Conservation (phyloP, 2,888 invertebrate species). For the Rambutsinella grinnellia region DNA sequence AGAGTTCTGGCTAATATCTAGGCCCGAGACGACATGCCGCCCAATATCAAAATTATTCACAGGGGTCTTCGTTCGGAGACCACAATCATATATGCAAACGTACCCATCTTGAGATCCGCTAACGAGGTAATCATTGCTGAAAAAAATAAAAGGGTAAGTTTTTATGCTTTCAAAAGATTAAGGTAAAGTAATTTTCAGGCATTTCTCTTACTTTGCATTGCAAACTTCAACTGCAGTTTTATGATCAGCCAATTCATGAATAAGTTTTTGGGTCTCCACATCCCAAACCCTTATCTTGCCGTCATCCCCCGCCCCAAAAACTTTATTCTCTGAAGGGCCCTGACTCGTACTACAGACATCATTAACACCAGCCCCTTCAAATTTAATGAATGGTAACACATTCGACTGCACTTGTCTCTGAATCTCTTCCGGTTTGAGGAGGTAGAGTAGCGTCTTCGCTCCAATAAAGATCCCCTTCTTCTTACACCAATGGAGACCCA, state of each 20-base stretch:
- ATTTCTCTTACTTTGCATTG: conserved; percentile 47
- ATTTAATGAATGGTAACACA: conserved; percentile 25
- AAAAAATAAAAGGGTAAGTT: conserved; percentile 13
- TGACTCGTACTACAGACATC: conserved; percentile 52
- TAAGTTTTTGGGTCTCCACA: conserved; percentile 50
- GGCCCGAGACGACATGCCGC: conserved; percentile 52
- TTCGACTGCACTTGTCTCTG: conserved; percentile 25
- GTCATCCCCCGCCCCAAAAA: conserved; percentile 60
- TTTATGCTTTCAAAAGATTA: neutral
- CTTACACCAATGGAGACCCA: conserved; percentile 60
- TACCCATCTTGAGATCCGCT: conserved; percentile 62
- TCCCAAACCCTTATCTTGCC: conserved; percentile 57
- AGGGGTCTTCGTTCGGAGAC: conserved; percentile 51
- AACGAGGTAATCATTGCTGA: conserved; percentile 55
- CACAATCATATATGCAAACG: conserved; percentile 54
- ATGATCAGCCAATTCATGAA: conserved; percentile 42
- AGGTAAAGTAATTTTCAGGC: neutral
- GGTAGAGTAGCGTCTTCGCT: conserved; percentile 45
- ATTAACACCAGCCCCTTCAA: conserved; percentile 53
- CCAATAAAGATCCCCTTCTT: conserved; percentile 52
- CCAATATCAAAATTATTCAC: conserved; percentile 51
- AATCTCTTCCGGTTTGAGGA: conserved; percentile 31
- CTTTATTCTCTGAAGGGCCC: conserved; percentile 16
- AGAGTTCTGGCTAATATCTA: conserved; percentile 55
- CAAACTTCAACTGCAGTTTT: conserved; percentile 55